Evolutionary conservation across 2,888 invertebrate genomes (phyloP), one percentile per base, ranked within the genome.

Genomic region (Caenorhabditis drosophilae): DNA sequence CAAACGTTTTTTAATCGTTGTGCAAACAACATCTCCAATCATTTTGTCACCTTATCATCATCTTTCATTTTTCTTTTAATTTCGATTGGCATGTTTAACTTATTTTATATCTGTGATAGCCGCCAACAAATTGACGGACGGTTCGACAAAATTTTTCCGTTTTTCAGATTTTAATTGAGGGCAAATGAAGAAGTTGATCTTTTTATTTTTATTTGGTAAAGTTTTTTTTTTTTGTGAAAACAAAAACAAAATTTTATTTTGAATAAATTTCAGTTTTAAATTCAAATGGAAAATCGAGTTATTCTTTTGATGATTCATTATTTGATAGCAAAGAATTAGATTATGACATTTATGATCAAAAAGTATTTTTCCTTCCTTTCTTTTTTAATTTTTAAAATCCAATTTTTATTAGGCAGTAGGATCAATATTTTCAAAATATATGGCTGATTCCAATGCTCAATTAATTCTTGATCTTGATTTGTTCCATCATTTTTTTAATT

Each of bases 401-500:
- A n/a, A n/a, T n/a, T 42, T 42, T 42, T 50, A 60, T n/a, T 42
- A 70, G 57, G 59, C 55, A 16, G 61, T 73, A 48, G 75, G 75
- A 26, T 72, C 73, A 7, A 48, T 79, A 26, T 69, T 81, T 57
- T 70, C 76, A 12, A 52, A 73, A 44, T 74, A 80, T 46, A 68
- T 82, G 60, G 66, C 74, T 42, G 81, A 81, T 60, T 82, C 82
- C 7, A 59, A 75, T 16, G 48, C 73, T 20, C 79, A 80, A 36
- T 45, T 82, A 16, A 68, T 80, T 26, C 56, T 82, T 36, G 81
- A 81, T 68, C 48, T 82, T 46, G 80, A 82, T 49, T 23, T 81
- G 34, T 77, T 82, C 51, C 44, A 60, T 2, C 70, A 74, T 46
- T 71, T 72, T 46, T 72, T 81, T 62, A 77, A 72, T 50, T 75